Percentiles rank a stretch among this genome's conserved stretches.
Conservation (phyloP, 2,113 vertebrate genomes). For the Pseudolaguvia tuberculata region DNA sequence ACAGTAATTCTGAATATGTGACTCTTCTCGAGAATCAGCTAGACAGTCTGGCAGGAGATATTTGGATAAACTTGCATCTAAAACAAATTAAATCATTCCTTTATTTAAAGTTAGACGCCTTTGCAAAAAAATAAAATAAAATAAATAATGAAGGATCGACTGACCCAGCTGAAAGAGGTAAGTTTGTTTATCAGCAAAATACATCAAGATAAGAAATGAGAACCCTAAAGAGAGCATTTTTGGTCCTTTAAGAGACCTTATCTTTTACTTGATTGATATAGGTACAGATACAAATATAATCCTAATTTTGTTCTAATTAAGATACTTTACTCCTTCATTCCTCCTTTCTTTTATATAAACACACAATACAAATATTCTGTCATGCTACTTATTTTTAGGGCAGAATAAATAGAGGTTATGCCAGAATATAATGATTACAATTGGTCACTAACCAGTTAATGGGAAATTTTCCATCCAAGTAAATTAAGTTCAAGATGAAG, state of each 20-base stretch:
- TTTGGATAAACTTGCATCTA: neutral
- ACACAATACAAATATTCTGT: neutral
- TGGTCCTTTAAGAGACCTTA: no score
- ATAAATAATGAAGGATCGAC: constrained; percentile 91
- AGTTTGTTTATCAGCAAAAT: constrained; percentile 35
- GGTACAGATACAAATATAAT: no score
- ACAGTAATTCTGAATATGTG: constrained; percentile 4
- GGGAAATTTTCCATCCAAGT: neutral
- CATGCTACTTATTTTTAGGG: neutral
- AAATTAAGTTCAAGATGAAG: neutral
- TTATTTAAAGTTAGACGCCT: neutral
- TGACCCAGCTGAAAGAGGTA: constrained; percentile 91
- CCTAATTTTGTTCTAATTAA: neutral
- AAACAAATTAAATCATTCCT: neutral
- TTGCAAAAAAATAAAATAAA: no score
- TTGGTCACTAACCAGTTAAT: neutral
- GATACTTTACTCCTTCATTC: neutral
- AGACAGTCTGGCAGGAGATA: neutral
- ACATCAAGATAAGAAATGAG: no score
- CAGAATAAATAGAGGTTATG: no score
- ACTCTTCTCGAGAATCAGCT: neutral
- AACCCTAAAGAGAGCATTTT: no score
- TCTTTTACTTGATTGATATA: no score
- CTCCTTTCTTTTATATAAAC: neutral
- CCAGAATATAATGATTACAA: neutral